phyloP scores from a whole-genome alignment of 2,888 invertebrate genomes.

The Dysmachus trigonus region DNA sequence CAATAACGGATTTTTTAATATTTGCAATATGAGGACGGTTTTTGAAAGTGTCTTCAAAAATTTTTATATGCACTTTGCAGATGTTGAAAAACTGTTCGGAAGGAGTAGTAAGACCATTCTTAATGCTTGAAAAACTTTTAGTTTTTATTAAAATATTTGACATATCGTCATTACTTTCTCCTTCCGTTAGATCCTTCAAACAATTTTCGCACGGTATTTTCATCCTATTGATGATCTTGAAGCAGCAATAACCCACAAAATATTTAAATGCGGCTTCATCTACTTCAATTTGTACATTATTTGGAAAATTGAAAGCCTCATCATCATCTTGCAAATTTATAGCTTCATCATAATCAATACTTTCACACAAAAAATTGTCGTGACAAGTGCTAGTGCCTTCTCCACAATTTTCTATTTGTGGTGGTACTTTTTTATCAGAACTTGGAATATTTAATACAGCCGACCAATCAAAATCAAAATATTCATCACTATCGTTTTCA shows the following conservation, averaged over 20 bases:
- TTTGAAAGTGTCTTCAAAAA: background rate
- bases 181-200: background rate
- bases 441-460: background rate
- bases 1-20: background rate
- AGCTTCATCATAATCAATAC: too few relatives aligned
- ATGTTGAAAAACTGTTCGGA: too few relatives aligned
- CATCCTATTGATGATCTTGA: too few relatives aligned
- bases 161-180: background rate
- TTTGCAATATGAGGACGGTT: background rate
- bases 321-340: background rate
- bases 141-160: background rate
- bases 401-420: background rate
- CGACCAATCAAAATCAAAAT: background rate
- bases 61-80: too few relatives aligned
- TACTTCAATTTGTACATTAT: too few relatives aligned
- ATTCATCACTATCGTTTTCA: constrained; percentile 39
- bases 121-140: background rate
- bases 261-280: too few relatives aligned
- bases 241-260: too few relatives aligned
- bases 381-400: background rate
- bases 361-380: too few relatives aligned
- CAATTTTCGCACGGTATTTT: too few relatives aligned
- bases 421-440: background rate
- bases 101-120: too few relatives aligned
- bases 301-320: too few relatives aligned